Evolutionary conservation across 2,113 vertebrate species (phyloP), one percentile per base, ranked within the genome.

Genomic region (Ophiodon elongatus): DNA sequence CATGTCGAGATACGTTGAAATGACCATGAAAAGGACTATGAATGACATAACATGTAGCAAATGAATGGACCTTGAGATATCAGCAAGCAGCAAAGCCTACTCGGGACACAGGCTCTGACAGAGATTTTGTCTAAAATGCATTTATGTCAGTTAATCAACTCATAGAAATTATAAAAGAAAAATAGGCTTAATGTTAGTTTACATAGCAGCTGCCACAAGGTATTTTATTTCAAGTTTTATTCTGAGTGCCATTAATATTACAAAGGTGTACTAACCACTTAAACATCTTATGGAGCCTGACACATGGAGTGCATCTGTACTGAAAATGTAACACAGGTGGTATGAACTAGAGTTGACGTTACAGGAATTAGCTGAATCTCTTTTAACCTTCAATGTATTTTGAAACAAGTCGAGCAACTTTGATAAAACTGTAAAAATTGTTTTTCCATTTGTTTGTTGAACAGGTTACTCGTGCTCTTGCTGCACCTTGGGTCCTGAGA

Each of bases 381-480:
- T 67, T 56, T 37, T 62, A 81, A 85, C 57, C 69, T 64, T 74
- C 87, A 76, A 50, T 29, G 8, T 59, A 65, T 39, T 62, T 75
- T 76, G 11, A 84, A 89, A 89, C 86, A 70, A 83, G 75, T 63
- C 33, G 2, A 1, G 70, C 65, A 57, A 73, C 76, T 83, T 43
- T n/a, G 65, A 85, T 68, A 82, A 85, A 56, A 21, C 35, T 35
- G 25, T 52, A 73, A 73, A 77, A 69, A 74, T 39, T 68, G 33
- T 43, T 35, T 56, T 31, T 19, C 31, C 62, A 76, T 83, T 73
- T 89, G 81, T 85, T 79, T 62, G 75, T 45, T 76, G 62, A 89
- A 86, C 91, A 85, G 88, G 90, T 90, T 85, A 72, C 35, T n/a
- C 59, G 2, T 70, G 59, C 33, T 14, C 67, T 72, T 80, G 57